Base-by-base conservation (phyloP, 1,140 invertebrate species). In the Aphis craccivora region DNA sequence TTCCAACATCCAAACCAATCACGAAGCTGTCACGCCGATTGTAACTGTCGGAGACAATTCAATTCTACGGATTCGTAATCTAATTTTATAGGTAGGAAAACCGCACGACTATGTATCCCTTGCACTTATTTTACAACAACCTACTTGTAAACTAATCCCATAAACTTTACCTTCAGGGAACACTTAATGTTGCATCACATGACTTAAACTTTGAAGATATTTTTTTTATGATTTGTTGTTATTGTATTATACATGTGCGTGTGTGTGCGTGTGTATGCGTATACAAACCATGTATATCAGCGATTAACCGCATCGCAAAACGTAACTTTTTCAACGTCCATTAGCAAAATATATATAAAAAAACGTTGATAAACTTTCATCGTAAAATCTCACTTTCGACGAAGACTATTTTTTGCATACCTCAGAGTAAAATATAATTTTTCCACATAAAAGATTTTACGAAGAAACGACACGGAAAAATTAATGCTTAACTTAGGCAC, bases 141-240 rank as follows among this genome's bases (percentile, higher is more conserved):
- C 90, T 86, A 86, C 91, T 93, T 55, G 48, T 86, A 84, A 84
- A 93, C 67, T 93, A 86, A 93, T 86, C 81, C 45, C 81, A 93
- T 93, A 86, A 93, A 93, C 48, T 86, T 35, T 86, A 84, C 48
- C 91, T 86, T 30, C 30, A 18, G 91, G 91, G 91, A 93, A 53
- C 91, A 40, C 81, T 93, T 93, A 37, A 93, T 86, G 91, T 40
- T 53, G 55, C 91, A 37, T 93, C 91, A 43, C 81, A 55, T 25
- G 48, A 86, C 81, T 86, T 86, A 84, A 86, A 43, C 48, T 86
- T 93, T 25, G 48, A 14, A 93, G 81, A 43, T 67, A 55, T 89
- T 55, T 92, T 76, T 91, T 93, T 51, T 84, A 86, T 86, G 81
- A 84, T 93, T 93, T 93, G 40, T 84, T 45, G 91, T 93, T 55